Conservation (phyloP, 2,113 vertebrate genomes). For the Gymnogyps californianus region DNA sequence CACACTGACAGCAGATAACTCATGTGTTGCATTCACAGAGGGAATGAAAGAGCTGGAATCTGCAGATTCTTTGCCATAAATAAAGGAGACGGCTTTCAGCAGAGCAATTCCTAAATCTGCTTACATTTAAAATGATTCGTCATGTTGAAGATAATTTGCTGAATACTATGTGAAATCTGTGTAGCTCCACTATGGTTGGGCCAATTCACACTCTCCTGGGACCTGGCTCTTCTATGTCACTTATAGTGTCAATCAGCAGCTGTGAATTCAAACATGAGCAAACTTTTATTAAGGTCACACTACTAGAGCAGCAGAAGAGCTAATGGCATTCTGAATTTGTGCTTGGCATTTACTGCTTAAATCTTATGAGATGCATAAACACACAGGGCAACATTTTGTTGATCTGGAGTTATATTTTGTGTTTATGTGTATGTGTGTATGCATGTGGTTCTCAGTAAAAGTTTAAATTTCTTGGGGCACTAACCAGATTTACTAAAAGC, state of each 20-base stretch:
- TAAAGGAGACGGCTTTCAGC: constrained; percentile 3
- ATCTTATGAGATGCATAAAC: neutral
- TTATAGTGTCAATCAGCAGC: neutral
- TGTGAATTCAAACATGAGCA: neutral
- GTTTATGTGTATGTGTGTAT: neutral
- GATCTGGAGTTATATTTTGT: neutral
- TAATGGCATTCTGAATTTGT: neutral
- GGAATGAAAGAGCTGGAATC: constrained; percentile 6
- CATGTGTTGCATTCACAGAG: neutral
- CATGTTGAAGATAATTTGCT: neutral
- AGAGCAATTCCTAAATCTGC: constrained; percentile 2
- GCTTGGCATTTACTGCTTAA: neutral
- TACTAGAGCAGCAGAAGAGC: neutral
- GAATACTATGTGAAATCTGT: neutral
- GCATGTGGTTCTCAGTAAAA: neutral
- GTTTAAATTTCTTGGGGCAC: neutral
- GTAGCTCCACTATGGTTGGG: neutral
- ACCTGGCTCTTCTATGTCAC: neutral
- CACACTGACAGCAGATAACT: constrained; percentile 37
- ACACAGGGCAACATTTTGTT: neutral
- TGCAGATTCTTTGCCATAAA: neutral
- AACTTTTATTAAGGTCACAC: neutral
- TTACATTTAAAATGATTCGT: constrained; percentile 4
- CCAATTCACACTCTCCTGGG: neutral
- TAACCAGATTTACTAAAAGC: neutral